Base-by-base conservation (phyloP, 2,888 invertebrate species). In the Platerodrilus igneus region DNA sequence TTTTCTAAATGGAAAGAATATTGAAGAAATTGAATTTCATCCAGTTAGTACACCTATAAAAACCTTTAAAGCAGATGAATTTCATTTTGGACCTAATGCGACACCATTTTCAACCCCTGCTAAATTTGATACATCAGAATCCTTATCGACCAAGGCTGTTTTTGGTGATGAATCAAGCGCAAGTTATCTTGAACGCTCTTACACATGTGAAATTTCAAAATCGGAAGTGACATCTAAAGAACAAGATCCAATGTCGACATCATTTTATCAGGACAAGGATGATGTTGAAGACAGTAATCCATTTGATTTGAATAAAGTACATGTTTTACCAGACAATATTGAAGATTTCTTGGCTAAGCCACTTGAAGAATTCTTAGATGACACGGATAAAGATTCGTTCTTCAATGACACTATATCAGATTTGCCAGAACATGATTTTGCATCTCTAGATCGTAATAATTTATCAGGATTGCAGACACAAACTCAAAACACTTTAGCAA, bases 181-280 rank as follows among this genome's bases (percentile, higher is more conserved):
- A 4, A 70, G 64, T 41, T 65, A 62, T 23, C 47, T 63, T 20
- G 49, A 52, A 14, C 25, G 15, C 15, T 44, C 47, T 14, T 37
- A 37, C 30, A 16, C 28, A 9, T 38, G 41, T 44, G 37, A 30
- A 5, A 20, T 20, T n/a, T 38, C 10, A 5, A 19, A 15, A 3
- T 18, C 30, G 18, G 33, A 34, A 20, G 23, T 11, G 4, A 23
- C 18, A 21, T 13, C 10, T 14, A 77, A 77, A 57, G 76, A 77
- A 57, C 66, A 73, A 40, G 78, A 78, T 66, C 78, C 78, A 9
- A 79, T 79, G 78, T 77, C 76, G 47, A 77, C 76, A 76, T 78
- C 78, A 36, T 78, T 78, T 60, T 78, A 78, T 56, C 77, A 77
- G 55, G 77, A 78, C 55, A 75, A 77, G 57, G 74, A 74, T 45